Evolutionary conservation across 2,888 invertebrate species (phyloP).

Genomic region (Eristalinus sepulchralis): DNA sequence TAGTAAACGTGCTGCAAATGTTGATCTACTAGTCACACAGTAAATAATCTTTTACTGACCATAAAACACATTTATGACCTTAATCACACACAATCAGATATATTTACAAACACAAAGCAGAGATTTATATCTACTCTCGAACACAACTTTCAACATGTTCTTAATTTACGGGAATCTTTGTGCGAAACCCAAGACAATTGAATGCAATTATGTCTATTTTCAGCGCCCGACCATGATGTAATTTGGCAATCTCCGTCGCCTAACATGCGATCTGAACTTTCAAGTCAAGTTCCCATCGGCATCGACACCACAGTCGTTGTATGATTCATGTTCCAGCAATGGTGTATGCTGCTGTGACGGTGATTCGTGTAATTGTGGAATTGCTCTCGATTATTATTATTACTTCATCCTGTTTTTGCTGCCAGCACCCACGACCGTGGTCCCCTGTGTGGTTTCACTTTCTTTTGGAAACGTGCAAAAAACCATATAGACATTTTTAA

Average conservation of each 20-base stretch:
- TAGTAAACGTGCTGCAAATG: not conserved
- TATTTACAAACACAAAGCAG: not conserved
- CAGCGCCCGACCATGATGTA: not conserved
- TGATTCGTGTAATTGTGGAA: constrained; percentile 19
- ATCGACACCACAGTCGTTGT: not conserved
- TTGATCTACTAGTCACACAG: not conserved
- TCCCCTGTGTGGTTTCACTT: constrained; percentile 4
- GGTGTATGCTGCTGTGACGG: not conserved
- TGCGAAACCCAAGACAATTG: not conserved
- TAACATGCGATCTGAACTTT: not conserved
- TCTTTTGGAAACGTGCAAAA: constrained; percentile 7
- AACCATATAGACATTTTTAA: not conserved
- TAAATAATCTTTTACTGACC: not conserved
- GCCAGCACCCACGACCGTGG: not conserved
- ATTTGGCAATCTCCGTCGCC: not conserved
- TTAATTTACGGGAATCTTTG: not conserved
- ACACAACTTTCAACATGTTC: not conserved
- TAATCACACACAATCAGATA: not conserved
- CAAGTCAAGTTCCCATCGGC: not conserved
- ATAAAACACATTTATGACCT: not conserved
- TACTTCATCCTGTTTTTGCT: constrained; percentile 2
- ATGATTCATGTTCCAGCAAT: not conserved
- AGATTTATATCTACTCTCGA: not conserved
- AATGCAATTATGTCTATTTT: not conserved
- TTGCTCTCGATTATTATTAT: constrained; percentile 19